Percentiles rank a stretch among this genome's conserved stretches.
These are phyloP conservation scores for Dryadula phaetusa DNA, from an alignment of 2,888 invertebrate species.

Conservation along the genomic window DNA sequence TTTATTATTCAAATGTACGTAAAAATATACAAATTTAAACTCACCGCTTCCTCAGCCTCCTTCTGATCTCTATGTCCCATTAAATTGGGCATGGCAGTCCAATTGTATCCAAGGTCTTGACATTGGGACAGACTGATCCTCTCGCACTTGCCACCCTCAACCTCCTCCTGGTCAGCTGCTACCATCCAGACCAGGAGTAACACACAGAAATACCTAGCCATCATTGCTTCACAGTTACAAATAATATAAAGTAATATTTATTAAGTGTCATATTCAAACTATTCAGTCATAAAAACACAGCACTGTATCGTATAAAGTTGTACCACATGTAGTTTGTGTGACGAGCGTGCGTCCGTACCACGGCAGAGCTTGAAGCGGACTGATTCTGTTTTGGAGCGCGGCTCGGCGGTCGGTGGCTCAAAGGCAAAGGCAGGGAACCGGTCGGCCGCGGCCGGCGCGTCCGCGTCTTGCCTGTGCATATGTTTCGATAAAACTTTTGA, in stretches of 20 bases:
- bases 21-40: conserved; percentile 38
- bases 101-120: conserved; percentile 92
- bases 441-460: conserved; percentile 68
- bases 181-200: conserved; percentile 66
- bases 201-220: conserved; percentile 74
- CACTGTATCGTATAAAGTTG: conserved; percentile 65
- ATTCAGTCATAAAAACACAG: conserved; percentile 68
- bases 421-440: conserved; percentile 78
- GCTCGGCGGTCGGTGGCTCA: conserved; percentile 55
- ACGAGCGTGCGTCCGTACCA: conserved; percentile 54
- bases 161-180: conserved; percentile 74
- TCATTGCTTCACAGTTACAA: conserved; percentile 60
- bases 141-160: conserved; percentile 88
- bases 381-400: conserved; percentile 61
- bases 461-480: conserved; percentile 68
- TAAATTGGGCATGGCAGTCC: conserved; percentile 94
- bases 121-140: conserved; percentile 91
- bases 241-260: conserved; percentile 54
- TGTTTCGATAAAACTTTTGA: conserved; percentile 78
- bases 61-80: conserved; percentile 92
- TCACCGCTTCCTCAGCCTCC: conserved; percentile 92
- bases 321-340: conserved; percentile 12
- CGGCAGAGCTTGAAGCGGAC: conserved; percentile 61
- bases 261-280: conserved; percentile 64
- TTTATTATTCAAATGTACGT: not conserved